Conservation (phyloP, 2,797 vertebrate genomes). For the Centropyge bicolor region DNA sequence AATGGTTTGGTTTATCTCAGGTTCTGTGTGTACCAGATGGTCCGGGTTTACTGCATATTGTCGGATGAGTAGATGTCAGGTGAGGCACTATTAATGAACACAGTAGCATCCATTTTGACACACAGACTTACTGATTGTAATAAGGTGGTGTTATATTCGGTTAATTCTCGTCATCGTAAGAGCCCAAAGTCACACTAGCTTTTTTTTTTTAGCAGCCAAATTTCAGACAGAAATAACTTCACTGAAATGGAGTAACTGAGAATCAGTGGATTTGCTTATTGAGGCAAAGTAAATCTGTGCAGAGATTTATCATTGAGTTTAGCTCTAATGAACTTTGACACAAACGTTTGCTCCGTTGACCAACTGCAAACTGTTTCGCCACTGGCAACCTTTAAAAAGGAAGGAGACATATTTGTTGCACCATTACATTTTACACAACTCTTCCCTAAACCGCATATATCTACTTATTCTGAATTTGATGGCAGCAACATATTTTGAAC, state of each 20-base stretch:
- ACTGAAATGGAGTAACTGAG: not conserved
- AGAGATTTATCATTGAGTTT: not conserved
- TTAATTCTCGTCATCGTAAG: not conserved
- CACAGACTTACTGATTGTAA: too few relatives aligned
- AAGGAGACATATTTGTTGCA: not conserved
- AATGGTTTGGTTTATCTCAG: conserved; percentile 10
- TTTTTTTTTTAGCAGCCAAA: not conserved
- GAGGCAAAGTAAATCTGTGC: not conserved
- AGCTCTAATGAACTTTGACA: too few relatives aligned
- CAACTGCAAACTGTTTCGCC: not conserved
- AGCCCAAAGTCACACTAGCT: not conserved
- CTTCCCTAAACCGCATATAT: conserved; percentile 2
- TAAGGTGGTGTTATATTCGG: not conserved
- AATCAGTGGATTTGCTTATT: not conserved
- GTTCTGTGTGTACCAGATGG: conserved; percentile 10
- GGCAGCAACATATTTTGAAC: too few relatives aligned
- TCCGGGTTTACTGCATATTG: not conserved
- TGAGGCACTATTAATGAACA: conserved; percentile 16
- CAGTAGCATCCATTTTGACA: not conserved
- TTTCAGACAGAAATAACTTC: not conserved
- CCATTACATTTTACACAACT: conserved; percentile 4
- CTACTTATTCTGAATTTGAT: too few relatives aligned
- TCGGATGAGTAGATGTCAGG: conserved; percentile 16
- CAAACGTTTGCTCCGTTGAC: not conserved
- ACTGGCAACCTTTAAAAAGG: not conserved